A percentile compares a stretch with the other conserved stretches of the same genome.
phyloP scores from a whole-genome alignment of 2,113 vertebrate species.

The Acrocephalus kingi region DNA sequence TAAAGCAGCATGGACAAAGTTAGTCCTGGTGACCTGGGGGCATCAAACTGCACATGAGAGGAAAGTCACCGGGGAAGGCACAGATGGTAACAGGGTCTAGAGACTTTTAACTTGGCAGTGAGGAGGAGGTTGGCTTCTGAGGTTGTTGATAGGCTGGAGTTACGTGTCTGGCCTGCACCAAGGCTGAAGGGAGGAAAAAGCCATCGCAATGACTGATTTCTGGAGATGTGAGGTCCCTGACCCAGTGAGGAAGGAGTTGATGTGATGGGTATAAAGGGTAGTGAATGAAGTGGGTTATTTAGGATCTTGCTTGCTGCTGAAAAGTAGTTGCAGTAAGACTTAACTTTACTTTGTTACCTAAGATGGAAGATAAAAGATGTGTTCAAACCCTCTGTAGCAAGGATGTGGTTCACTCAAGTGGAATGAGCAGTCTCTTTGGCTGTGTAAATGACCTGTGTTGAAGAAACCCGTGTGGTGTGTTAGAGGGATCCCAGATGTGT shows the following conservation, averaged over 20 bases:
- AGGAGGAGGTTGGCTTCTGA: background rate
- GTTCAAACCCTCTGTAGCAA: background rate
- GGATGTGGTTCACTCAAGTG: slow-evolving; percentile 17
- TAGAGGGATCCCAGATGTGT: background rate
- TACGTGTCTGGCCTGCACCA: background rate
- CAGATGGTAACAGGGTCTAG: background rate
- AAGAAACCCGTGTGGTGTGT: background rate
- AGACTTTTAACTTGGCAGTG: background rate
- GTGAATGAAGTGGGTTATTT: background rate
- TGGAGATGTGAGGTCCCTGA: background rate
- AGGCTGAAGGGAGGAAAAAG: background rate
- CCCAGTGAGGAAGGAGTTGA: background rate
- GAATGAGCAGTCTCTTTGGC: background rate
- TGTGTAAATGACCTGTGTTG: background rate
- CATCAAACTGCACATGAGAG: background rate
- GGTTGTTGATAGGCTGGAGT: background rate
- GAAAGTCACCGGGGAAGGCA: background rate
- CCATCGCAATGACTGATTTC: accelerated
- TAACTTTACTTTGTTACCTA: background rate
- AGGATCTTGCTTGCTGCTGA: background rate
- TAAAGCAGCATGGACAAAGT: background rate
- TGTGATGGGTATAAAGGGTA: background rate
- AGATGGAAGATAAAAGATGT: background rate
- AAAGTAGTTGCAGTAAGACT: background rate
- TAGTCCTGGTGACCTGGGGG: background rate